phyloP scores from a whole-genome alignment of 2,888 invertebrate genomes.

The Diarsia mendica region DNA sequence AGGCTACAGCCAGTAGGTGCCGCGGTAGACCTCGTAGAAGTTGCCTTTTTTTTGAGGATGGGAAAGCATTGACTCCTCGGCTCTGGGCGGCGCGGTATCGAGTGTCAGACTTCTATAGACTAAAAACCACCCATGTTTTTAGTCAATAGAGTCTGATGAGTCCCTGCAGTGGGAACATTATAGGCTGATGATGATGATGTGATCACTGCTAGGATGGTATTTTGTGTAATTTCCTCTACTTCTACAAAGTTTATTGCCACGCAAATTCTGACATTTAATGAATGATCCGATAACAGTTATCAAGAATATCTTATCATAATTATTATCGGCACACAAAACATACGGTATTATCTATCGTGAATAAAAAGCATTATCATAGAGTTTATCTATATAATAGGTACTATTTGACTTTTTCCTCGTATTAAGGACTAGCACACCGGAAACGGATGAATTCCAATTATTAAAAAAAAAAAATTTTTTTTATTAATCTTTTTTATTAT shows the following conservation, averaged over 20 bases:
- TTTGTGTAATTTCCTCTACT: neutral
- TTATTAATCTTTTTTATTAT: too few species aligned
- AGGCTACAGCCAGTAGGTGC: too few species aligned
- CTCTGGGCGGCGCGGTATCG: too few species aligned
- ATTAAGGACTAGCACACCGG: neutral
- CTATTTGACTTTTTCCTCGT: neutral
- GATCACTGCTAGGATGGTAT: neutral
- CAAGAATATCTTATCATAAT: constrained; percentile 16
- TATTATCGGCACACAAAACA: constrained; percentile 21
- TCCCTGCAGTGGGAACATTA: too few species aligned
- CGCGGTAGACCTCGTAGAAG: too few species aligned
- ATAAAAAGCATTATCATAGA: constrained; percentile 11
- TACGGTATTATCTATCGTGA: constrained; percentile 18
- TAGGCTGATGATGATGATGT: too few species aligned
- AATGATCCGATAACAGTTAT: constrained; percentile 30
- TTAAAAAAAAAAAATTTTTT: too few species aligned
- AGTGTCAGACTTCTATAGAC: too few species aligned
- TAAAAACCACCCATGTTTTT: too few species aligned
- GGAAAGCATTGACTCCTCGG: too few species aligned
- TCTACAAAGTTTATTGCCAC: neutral
- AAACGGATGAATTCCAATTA: neutral
- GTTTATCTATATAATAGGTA: constrained; percentile 9
- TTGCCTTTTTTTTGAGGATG: too few species aligned
- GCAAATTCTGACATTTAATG: constrained; percentile 12
- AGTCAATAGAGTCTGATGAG: too few species aligned